Evolutionary conservation across 1,140 invertebrate genomes (phyloP).

Genomic region (Brachionus plicatilis): DNA sequence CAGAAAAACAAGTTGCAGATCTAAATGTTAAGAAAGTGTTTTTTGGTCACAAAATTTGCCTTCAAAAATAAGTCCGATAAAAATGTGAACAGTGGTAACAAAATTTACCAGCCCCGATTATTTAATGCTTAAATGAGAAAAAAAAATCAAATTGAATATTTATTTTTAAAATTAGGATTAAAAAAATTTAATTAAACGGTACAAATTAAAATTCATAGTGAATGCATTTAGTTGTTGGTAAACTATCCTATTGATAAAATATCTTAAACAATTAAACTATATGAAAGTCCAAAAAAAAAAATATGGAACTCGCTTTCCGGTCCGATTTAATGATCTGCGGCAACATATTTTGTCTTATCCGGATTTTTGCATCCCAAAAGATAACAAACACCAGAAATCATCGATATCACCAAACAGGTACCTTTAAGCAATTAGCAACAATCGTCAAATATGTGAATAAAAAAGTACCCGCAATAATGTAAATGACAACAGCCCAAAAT

Average conservation of each 20-base stretch:
- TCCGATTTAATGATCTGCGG: not conserved
- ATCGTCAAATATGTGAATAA: not conserved
- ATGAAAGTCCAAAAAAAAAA: not conserved
- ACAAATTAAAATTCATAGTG: not conserved
- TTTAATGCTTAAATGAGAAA: no score
- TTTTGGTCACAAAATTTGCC: no score
- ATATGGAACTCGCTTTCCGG: not conserved
- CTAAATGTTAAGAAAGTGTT: no score
- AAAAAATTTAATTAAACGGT: not conserved
- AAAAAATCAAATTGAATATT: no score
- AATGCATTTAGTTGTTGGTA: not conserved
- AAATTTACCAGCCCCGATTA: no score
- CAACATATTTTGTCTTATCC: slow-evolving; percentile 2
- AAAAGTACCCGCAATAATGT: not conserved
- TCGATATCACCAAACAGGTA: not conserved
- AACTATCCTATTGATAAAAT: not conserved
- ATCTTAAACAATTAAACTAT: not conserved
- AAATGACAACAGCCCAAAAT: slow-evolving; percentile 30
- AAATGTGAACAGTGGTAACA: no score
- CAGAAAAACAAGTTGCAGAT: no score
- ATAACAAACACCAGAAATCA: slow-evolving; percentile 11
- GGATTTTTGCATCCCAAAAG: slow-evolving; percentile 27
- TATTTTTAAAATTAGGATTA: not conserved
- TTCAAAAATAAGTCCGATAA: no score
- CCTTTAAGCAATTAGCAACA: not conserved